phyloP scores from a whole-genome alignment of 2,113 vertebrate genomes.

The Cyrtonyx montezumae region DNA sequence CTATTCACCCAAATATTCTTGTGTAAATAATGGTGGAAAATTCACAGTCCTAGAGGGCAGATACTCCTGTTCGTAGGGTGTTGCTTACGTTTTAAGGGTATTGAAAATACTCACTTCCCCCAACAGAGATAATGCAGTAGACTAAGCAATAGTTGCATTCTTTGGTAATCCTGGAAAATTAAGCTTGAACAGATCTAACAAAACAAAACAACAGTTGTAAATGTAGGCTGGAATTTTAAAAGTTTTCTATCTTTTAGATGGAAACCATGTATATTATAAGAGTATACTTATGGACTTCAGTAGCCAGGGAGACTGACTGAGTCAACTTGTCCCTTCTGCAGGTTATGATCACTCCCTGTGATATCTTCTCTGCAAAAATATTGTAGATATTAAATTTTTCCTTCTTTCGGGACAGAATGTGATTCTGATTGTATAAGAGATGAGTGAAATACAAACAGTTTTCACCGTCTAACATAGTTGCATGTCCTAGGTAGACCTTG shows the following conservation, averaged over 20 bases:
- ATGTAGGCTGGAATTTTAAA: not conserved
- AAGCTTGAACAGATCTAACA: not conserved
- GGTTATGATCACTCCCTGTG: not conserved
- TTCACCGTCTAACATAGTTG: not conserved
- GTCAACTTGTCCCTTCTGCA: not conserved
- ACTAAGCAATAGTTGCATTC: not conserved
- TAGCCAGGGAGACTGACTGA: not conserved
- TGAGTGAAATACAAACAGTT: not conserved
- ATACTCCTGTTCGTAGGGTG: not conserved
- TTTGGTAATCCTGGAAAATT: not conserved
- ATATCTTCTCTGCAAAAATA: not conserved
- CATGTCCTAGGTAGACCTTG: not conserved
- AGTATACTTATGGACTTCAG: not conserved
- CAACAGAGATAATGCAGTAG: not conserved
- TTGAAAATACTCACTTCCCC: not conserved
- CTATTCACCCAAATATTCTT: not conserved
- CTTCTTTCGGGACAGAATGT: not conserved
- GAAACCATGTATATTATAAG: not conserved
- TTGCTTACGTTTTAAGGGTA: not conserved
- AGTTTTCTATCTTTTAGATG: not conserved
- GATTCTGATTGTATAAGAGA: not conserved
- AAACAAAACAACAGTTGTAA: not conserved
- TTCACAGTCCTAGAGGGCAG: not conserved
- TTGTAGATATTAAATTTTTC: not conserved
- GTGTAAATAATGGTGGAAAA: not conserved